Conservation (phyloP, 2,113 vertebrate genomes). For the Chaetodon auriga region DNA sequence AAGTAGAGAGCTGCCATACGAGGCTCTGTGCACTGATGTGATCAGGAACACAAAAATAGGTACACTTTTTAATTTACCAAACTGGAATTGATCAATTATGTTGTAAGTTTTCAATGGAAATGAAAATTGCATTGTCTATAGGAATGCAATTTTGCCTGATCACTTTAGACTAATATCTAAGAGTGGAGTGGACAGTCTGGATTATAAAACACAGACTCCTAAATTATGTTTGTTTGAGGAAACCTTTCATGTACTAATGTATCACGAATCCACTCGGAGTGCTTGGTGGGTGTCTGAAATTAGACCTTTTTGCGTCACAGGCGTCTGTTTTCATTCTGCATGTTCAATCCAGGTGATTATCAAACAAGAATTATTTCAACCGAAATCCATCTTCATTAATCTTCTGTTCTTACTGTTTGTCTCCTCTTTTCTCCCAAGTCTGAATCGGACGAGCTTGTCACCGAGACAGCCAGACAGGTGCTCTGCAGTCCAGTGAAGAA, state of each 20-base stretch:
- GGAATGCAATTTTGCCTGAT: neutral
- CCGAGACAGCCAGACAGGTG: slow-evolving; percentile 84
- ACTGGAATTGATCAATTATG: neutral
- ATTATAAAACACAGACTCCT: neutral
- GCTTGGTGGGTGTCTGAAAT: neutral
- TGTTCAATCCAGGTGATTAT: neutral
- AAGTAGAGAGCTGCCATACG: neutral
- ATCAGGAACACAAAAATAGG: neutral
- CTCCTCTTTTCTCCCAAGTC: slow-evolving; percentile 86
- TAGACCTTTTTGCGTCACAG: neutral
- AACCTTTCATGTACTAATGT: neutral
- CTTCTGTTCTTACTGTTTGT: slow-evolving; percentile 82
- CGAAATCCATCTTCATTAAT: neutral
- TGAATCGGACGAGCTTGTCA: slow-evolving; percentile 86
- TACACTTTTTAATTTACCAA: neutral
- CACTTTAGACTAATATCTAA: neutral
- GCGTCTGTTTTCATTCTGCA: neutral
- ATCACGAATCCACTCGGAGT: too few relatives aligned
- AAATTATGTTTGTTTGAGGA: neutral
- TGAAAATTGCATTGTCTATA: neutral
- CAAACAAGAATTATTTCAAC: neutral
- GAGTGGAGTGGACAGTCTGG: neutral
- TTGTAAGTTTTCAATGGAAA: neutral
- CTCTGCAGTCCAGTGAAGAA: slow-evolving; percentile 87
- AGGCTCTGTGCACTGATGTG: neutral